These are phyloP conservation scores for Campoletis sonorensis DNA, from an alignment of 1,140 invertebrate genomes.

Conservation along the genomic window DNA sequence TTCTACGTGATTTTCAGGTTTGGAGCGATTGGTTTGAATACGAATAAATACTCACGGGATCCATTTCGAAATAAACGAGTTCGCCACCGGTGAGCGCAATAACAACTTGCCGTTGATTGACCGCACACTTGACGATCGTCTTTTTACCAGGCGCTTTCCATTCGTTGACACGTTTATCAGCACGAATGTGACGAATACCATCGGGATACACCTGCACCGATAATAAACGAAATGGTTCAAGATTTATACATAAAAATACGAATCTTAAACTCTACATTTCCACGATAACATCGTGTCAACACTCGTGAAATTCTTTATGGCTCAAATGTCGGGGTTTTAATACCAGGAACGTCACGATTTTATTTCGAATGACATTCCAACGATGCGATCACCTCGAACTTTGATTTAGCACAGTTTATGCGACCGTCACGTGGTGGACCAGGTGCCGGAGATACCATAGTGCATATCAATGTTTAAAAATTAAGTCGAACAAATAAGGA, in stretches of 20 bases:
- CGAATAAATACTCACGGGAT: slow-evolving; percentile 86
- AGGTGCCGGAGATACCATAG: slow-evolving; percentile 72
- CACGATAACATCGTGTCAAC: not conserved
- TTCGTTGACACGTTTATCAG: slow-evolving; percentile 98
- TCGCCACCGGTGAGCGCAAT: slow-evolving; percentile 98
- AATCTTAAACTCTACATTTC: not conserved
- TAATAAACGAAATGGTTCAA: slow-evolving; percentile 34
- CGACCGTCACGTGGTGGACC: slow-evolving; percentile 70
- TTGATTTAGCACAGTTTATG: slow-evolving; percentile 67
- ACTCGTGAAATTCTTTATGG: not conserved
- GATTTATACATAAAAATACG: too few species aligned
- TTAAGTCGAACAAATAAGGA: too few species aligned
- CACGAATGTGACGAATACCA: slow-evolving; percentile 98
- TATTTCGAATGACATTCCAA: slow-evolving; percentile 63
- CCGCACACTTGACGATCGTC: slow-evolving; percentile 97
- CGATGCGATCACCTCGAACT: slow-evolving; percentile 64
- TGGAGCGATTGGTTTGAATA: not conserved
- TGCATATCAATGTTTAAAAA: slow-evolving; percentile 57
- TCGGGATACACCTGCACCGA: slow-evolving; percentile 92
- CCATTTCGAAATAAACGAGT: slow-evolving; percentile 99
- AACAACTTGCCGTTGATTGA: slow-evolving; percentile 98
- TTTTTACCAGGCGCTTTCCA: slow-evolving; percentile 99
- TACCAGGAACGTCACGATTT: slow-evolving; percentile 63
- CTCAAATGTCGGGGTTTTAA: slow-evolving; percentile 52
- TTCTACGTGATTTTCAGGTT: too few species aligned